Percentiles rank a stretch among this genome's conserved stretches.
Evolutionary conservation across 64 coral and sea anemone genomes (phyloP).

Genomic region (Dendrophyllia cribrosa): DNA sequence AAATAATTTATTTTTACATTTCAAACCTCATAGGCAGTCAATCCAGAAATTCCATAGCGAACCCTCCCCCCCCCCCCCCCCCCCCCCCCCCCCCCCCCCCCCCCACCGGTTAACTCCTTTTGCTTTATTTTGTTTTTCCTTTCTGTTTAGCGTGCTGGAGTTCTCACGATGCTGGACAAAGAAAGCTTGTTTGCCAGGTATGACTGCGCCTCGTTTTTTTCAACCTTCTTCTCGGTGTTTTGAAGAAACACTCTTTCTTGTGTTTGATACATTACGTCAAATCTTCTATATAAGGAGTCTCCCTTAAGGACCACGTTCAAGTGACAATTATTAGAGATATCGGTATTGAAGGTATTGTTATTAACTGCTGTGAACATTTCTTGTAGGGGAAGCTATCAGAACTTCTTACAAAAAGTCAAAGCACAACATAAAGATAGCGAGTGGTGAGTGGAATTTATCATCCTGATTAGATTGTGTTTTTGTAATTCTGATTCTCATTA

Average conservation of each 20-base stretch:
- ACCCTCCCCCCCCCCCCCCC: background rate
- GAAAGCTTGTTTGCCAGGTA: conserved; percentile 69
- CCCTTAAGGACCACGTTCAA: no score
- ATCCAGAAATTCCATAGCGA: no score
- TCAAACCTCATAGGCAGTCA: no score
- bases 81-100: background rate
- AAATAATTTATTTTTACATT: no score
- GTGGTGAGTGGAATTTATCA: conserved; percentile 52
- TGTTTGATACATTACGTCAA: no score
- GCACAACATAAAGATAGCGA: conserved; percentile 77
- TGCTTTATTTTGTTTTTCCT: background rate
- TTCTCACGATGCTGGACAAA: conserved; percentile 87
- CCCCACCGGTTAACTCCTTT: background rate
- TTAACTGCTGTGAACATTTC: background rate
- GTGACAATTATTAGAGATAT: no score
- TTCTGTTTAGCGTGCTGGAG: conserved; percentile 73
- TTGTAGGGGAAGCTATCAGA: conserved; percentile 64
- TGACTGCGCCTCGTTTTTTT: background rate
- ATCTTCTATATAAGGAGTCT: no score
- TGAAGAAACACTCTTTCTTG: no score
- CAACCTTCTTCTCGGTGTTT: background rate
- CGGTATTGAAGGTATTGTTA: no score
- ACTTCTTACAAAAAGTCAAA: conserved; percentile 76
- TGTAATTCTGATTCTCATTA: background rate
- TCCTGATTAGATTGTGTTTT: no score